These are phyloP conservation scores for Hyphantria cunea DNA, from an alignment of 1,140 invertebrate species.

Conservation along the genomic window DNA sequence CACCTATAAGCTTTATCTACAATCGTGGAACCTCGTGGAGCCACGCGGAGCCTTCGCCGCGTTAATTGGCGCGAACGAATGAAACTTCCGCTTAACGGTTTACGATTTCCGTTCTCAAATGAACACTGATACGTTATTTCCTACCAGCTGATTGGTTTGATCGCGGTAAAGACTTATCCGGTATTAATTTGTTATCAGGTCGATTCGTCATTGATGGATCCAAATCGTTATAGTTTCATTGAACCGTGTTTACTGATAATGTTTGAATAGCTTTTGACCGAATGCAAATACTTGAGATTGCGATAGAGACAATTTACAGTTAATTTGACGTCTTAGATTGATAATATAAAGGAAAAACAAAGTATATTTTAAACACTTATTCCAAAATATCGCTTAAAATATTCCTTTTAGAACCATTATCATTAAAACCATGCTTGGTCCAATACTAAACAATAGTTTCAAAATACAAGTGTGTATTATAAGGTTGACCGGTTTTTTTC, in stretches of 20 bases:
- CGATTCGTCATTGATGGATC: slow-evolving; percentile 18
- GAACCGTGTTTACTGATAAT: not conserved
- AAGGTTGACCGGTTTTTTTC: too few relatives aligned
- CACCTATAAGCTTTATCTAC: slow-evolving; percentile 13
- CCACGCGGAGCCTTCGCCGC: slow-evolving; percentile 4
- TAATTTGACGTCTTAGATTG: too few relatives aligned
- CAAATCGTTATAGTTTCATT: slow-evolving; percentile 12
- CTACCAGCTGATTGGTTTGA: slow-evolving; percentile 25
- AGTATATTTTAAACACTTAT: too few relatives aligned
- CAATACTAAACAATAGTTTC: too few relatives aligned
- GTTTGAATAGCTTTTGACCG: too few relatives aligned
- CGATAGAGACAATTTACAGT: too few relatives aligned
- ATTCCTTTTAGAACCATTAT: too few relatives aligned
- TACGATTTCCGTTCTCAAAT: slow-evolving; percentile 30
- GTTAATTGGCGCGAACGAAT: slow-evolving; percentile 29
- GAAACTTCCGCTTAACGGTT: slow-evolving; percentile 27
- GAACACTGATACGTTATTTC: slow-evolving; percentile 27
- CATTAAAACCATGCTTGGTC: too few relatives aligned
- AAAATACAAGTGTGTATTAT: too few relatives aligned
- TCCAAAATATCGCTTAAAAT: too few relatives aligned
- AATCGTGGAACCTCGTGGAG: slow-evolving; percentile 15
- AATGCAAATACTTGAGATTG: too few relatives aligned
- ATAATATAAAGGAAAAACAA: too few relatives aligned
- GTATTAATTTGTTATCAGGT: slow-evolving; percentile 24
- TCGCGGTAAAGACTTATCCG: slow-evolving; percentile 29